These are phyloP conservation scores for Erythrocercus mccallii DNA, from an alignment of 2,113 vertebrate species.

Conservation along the genomic window DNA sequence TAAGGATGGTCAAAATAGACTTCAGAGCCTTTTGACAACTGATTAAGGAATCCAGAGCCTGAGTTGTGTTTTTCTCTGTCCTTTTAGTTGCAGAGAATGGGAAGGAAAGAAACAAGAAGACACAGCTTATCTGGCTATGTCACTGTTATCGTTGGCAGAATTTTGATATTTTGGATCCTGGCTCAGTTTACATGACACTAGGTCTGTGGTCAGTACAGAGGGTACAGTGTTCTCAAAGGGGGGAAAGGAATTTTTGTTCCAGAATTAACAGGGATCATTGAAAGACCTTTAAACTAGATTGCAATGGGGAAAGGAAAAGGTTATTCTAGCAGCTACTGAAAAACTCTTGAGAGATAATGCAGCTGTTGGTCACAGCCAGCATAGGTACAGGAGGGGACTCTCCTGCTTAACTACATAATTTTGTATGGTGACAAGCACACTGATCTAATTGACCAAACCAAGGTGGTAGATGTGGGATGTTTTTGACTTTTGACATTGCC, in stretches of 20 bases:
- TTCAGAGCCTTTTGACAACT: background rate
- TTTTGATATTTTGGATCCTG: background rate
- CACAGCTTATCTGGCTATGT: background rate
- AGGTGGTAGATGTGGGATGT: background rate
- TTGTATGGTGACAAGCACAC: background rate
- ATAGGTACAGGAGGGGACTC: background rate
- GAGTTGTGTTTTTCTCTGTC: background rate
- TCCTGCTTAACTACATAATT: background rate
- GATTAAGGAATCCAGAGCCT: background rate
- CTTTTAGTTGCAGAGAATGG: background rate
- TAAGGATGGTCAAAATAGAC: accelerated
- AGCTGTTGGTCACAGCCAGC: background rate
- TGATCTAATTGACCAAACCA: background rate
- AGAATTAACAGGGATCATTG: background rate
- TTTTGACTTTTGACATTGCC: background rate
- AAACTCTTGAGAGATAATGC: background rate
- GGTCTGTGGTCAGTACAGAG: background rate
- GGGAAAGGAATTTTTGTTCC: background rate
- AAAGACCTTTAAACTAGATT: background rate
- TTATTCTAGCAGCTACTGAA: background rate
- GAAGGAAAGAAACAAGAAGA: background rate
- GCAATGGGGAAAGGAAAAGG: background rate
- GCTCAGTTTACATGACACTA: background rate
- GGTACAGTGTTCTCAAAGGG: background rate
- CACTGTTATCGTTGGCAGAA: background rate